phyloP scores from a whole-genome alignment of 2,797 vertebrate genomes.

The Aulostomus chinensis region DNA sequence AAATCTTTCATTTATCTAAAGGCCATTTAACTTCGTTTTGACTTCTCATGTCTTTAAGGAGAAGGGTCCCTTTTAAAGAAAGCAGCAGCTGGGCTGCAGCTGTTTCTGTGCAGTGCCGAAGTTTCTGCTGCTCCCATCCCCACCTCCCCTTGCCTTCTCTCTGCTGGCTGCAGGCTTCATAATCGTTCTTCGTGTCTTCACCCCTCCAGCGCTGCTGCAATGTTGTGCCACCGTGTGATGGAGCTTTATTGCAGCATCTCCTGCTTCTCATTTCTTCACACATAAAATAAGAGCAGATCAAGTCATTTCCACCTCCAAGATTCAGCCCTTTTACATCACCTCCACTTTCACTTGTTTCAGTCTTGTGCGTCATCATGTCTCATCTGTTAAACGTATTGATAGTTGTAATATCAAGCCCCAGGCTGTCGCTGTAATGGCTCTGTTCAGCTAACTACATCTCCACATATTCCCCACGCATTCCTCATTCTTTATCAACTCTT shows the following conservation, averaged over 20 bases:
- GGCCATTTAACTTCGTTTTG: slow-evolving; percentile 84
- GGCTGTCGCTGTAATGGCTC: slow-evolving; percentile 40
- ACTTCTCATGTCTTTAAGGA: slow-evolving; percentile 77
- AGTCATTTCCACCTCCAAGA: slow-evolving; percentile 13
- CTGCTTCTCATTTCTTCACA: slow-evolving; percentile 30
- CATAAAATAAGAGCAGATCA: slow-evolving; percentile 5
- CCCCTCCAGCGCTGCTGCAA: slow-evolving; percentile 13
- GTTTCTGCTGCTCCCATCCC: slow-evolving; percentile 27
- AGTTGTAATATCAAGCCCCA: slow-evolving; percentile 15
- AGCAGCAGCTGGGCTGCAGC: slow-evolving; percentile 29
- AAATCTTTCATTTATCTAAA: slow-evolving; percentile 82
- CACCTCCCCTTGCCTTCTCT: slow-evolving; percentile 27
- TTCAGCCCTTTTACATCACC: slow-evolving; percentile 15
- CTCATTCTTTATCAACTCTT: not conserved
- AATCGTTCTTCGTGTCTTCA: slow-evolving; percentile 30
- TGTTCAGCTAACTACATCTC: slow-evolving; percentile 31
- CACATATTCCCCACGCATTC: slow-evolving; percentile 10
- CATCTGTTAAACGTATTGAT: slow-evolving; percentile 18
- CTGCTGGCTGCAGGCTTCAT: slow-evolving; percentile 49
- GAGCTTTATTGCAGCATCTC: slow-evolving; percentile 38
- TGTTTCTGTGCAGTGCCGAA: slow-evolving; percentile 54
- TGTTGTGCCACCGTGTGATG: slow-evolving; percentile 13
- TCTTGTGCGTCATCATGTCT: slow-evolving; percentile 20
- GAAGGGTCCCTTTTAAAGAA: slow-evolving; percentile 54
- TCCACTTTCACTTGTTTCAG: slow-evolving; percentile 26